phyloP scores from a whole-genome alignment of 2,888 invertebrate species.

The Abscondita cerata region DNA sequence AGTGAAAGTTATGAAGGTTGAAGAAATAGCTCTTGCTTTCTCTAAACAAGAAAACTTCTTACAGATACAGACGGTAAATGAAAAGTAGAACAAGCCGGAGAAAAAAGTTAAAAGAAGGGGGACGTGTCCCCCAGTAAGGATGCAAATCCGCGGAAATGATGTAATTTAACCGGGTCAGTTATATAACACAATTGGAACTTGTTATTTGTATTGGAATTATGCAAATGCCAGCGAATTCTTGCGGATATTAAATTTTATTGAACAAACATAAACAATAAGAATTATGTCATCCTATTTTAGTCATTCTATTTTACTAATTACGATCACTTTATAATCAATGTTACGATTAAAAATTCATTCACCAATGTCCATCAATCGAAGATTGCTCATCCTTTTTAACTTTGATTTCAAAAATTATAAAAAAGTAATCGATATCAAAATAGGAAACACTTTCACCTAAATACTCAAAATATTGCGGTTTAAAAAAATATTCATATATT shows the following conservation, averaged over 20 bases:
- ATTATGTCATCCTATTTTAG: neutral
- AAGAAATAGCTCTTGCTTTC: conserved; percentile 17
- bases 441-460: no score
- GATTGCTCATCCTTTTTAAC: no score
- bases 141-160: conserved; percentile 31
- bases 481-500: neutral
- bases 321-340: neutral
- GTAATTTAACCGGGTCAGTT: conserved; percentile 21
- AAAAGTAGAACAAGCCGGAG: conserved; percentile 23
- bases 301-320: neutral
- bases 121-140: conserved; percentile 14
- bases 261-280: neutral
- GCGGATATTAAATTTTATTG: conserved; percentile 10
- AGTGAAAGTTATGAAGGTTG: conserved; percentile 27
- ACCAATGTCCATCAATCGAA: no score
- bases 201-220: conserved; percentile 17
- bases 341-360: neutral
- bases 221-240: conserved; percentile 14
- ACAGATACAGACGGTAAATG: conserved; percentile 3
- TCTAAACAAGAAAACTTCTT: conserved; percentile 2
- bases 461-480: neutral
- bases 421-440: no score
- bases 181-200: conserved; percentile 22
- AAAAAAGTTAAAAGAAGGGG: conserved; percentile 19
- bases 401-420: no score